Conservation (phyloP, 1,140 invertebrate genomes). For the Papilio aristodemus region DNA sequence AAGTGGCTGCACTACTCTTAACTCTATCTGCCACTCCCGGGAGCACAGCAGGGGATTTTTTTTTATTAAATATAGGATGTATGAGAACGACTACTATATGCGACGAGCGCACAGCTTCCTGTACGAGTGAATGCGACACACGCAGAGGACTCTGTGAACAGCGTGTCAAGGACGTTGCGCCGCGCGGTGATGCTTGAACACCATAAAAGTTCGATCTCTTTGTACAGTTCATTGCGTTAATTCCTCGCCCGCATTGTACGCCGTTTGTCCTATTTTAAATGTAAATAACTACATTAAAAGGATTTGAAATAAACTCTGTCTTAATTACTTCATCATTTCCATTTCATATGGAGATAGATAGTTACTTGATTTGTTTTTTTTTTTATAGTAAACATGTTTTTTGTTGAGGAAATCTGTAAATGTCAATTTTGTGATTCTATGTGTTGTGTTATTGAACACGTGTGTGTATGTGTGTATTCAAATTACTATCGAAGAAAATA, state of each 20-base stretch:
- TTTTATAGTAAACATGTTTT: background rate
- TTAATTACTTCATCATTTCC: background rate
- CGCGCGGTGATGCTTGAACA: background rate
- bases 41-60: too few relatives aligned
- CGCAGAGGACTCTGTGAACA: conserved; percentile 6
- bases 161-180: conserved; percentile 19
- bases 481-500: too few relatives aligned
- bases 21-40: too few relatives aligned
- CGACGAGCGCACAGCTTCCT: conserved; percentile 4
- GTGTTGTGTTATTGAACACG: background rate
- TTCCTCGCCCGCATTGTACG: background rate
- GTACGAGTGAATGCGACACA: conserved; percentile 10
- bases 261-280: background rate
- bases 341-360: background rate
- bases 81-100: background rate
- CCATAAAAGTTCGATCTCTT: background rate
- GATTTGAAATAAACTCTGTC: background rate
- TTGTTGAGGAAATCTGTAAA: background rate
- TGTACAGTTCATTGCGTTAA: background rate
- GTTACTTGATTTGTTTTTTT: background rate
- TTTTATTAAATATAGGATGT: background rate
- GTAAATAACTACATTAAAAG: background rate
- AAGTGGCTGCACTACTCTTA: too few relatives aligned
- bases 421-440: background rate
- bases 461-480: background rate